phyloP scores from a whole-genome alignment of 2,888 invertebrate species.

The Drosophila fungiperda region DNA sequence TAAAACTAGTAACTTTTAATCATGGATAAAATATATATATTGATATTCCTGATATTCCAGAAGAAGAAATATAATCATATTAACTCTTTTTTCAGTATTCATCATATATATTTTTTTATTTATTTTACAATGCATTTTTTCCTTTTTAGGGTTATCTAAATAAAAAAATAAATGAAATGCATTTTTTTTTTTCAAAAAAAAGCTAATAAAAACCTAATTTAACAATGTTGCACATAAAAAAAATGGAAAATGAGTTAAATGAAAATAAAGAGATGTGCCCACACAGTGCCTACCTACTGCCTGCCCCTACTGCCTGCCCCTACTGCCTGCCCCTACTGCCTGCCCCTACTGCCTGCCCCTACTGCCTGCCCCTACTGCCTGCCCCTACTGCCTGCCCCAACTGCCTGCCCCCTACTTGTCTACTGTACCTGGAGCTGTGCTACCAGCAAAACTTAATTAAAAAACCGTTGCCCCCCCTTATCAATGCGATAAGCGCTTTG shows the following conservation, averaged over 20 bases:
- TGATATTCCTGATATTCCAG: neutral
- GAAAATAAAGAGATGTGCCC: neutral
- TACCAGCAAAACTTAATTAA: slow-evolving; percentile 76
- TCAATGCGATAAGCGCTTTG: slow-evolving; percentile 70
- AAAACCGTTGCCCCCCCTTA: slow-evolving; percentile 74
- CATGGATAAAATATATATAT: neutral
- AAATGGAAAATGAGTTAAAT: neutral
- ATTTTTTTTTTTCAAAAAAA: neutral
- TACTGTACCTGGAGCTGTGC: slow-evolving; percentile 56
- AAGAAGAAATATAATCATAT: neutral
- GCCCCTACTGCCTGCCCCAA: too few relatives aligned
- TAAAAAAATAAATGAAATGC: neutral
- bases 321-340: too few relatives aligned
- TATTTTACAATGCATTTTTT: neutral
- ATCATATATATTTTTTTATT: neutral
- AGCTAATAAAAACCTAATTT: neutral
- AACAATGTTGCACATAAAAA: too few relatives aligned
- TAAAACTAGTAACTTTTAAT: neutral
- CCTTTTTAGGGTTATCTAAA: neutral
- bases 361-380: too few relatives aligned
- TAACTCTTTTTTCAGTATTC: neutral
- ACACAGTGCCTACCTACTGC: neutral
- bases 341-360: too few relatives aligned
- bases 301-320: neutral
- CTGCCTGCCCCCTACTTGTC: slow-evolving; percentile 13